phyloP scores from a whole-genome alignment of 2,888 invertebrate species.

The Calameuta pallipes region DNA sequence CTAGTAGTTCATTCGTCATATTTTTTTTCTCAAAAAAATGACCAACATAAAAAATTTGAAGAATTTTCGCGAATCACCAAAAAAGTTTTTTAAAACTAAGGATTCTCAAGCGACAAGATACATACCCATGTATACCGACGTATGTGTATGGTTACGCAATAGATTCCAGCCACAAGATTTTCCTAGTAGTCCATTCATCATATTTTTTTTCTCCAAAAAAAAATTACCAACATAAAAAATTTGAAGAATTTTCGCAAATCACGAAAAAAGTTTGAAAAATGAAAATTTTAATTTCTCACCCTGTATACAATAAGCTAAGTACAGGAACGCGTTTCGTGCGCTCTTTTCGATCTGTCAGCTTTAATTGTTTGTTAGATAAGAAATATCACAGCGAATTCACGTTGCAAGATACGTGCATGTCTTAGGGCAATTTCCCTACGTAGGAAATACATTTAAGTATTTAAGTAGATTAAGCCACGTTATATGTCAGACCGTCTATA shows the following conservation, averaged over 20 bases:
- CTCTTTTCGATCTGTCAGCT: background rate
- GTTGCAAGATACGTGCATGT: background rate
- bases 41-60: too few species aligned
- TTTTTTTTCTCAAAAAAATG: too few species aligned
- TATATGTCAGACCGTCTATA: background rate
- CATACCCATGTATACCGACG: too few species aligned
- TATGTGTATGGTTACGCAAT: background rate
- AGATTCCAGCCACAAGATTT: background rate
- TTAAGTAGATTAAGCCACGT: background rate
- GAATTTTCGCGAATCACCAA: too few species aligned
- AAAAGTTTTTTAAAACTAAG: too few species aligned
- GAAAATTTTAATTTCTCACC: background rate
- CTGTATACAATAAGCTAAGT: background rate
- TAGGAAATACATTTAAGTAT: background rate
- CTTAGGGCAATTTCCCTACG: background rate
- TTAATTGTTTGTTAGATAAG: background rate
- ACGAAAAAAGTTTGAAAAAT: background rate
- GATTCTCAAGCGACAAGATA: too few species aligned
- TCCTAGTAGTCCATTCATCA: background rate
- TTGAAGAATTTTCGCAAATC: background rate
- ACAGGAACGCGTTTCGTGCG: background rate
- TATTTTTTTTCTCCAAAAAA: too few species aligned
- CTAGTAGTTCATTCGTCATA: too few species aligned
- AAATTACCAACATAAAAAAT: too few species aligned
- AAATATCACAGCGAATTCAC: background rate